These are phyloP conservation scores for Todus mexicanus DNA, from an alignment of 2,797 vertebrate species.

Conservation along the genomic window DNA sequence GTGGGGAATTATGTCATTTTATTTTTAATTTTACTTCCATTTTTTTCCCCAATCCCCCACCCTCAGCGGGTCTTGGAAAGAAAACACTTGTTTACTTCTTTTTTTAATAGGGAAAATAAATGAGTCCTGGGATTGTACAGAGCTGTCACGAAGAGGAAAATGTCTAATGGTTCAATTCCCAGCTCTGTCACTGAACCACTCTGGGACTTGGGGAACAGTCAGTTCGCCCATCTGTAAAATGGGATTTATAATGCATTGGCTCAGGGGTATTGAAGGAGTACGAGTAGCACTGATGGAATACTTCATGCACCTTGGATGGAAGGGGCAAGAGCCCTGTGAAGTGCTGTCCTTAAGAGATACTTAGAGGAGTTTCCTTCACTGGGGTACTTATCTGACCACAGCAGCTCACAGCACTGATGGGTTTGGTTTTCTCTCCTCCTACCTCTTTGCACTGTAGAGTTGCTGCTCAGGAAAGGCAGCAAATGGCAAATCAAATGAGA, in stretches of 20 bases:
- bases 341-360: conserved; percentile 62
- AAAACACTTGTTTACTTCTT: conserved; percentile 66
- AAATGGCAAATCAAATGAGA: neutral
- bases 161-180: conserved; percentile 63
- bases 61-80: conserved; percentile 25
- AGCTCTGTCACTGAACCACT: conserved; percentile 66
- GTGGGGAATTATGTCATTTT: conserved; percentile 62
- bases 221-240: conserved; percentile 68
- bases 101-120: conserved; percentile 69
- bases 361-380: conserved; percentile 54
- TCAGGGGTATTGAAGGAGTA: conserved; percentile 43
- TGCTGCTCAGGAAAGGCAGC: neutral
- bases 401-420: conserved; percentile 44
- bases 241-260: conserved; percentile 63
- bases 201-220: conserved; percentile 57
- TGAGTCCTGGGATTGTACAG: conserved; percentile 64
- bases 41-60: conserved; percentile 49
- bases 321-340: conserved; percentile 56
- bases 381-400: conserved; percentile 63
- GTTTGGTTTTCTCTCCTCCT: neutral
- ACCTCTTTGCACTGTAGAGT: neutral
- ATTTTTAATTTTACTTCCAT: conserved; percentile 71
- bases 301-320: conserved; percentile 54
- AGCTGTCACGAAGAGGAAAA: conserved; percentile 55
- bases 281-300: conserved; percentile 47